These are phyloP conservation scores for Lynx canadensis DNA, from an alignment of 2,113 vertebrate genomes.

Conservation along the genomic window DNA sequence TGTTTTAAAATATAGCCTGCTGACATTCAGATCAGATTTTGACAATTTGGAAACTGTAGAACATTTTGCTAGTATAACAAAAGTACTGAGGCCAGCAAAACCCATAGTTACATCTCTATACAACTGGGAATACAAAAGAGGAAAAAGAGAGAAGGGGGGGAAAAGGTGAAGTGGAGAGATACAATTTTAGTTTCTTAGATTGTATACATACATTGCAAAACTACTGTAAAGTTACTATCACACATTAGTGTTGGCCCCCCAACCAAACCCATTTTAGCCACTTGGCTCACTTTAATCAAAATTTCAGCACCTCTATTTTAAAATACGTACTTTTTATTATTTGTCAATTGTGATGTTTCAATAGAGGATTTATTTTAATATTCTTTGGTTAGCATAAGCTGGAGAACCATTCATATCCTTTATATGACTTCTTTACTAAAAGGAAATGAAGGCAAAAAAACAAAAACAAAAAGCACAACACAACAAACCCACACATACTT, in stretches of 20 bases:
- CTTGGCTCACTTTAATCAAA: not conserved
- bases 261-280: not conserved
- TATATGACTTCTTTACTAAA: not conserved
- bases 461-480: not conserved
- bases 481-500: not conserved
- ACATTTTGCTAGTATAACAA: not conserved
- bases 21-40: slow-evolving; percentile 8
- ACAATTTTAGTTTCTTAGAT: not conserved
- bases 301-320: not conserved
- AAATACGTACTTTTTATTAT: not conserved
- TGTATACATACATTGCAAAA: not conserved
- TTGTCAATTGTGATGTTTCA: not conserved
- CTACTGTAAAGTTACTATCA: not conserved
- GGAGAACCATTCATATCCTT: not conserved
- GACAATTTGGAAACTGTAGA: slow-evolving; percentile 21
- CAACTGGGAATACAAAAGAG: not conserved
- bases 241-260: not conserved
- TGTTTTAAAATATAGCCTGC: slow-evolving; percentile 33
- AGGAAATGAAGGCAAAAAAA: not conserved
- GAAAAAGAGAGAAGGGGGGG: not conserved
- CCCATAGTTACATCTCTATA: not conserved
- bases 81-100: not conserved
- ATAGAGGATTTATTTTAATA: not conserved
- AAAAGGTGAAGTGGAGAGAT: not conserved
- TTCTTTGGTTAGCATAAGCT: not conserved